Evolutionary conservation across 2,797 vertebrate species (phyloP).

Genomic region (Danio choprae): DNA sequence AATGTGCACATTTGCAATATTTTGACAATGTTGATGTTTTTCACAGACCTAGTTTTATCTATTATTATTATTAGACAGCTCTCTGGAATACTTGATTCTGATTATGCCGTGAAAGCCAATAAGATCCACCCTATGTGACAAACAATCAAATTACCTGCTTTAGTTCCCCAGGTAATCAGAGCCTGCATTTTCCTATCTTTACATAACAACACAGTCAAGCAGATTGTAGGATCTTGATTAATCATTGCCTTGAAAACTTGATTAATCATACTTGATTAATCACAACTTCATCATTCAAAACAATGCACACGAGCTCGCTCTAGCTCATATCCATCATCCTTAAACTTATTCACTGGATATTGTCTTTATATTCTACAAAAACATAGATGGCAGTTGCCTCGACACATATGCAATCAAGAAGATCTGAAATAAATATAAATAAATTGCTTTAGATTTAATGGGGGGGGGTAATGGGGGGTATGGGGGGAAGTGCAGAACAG

Average conservation of each 20-base stretch:
- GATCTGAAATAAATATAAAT: background rate
- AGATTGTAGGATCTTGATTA: conserved; percentile 34
- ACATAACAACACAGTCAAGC: conserved; percentile 18
- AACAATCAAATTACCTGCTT: conserved; percentile 34
- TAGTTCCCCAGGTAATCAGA: conserved; percentile 26
- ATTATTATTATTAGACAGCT: too few relatives aligned
- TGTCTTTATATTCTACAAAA: conserved; percentile 1
- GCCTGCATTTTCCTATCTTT: background rate
- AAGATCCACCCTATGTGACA: conserved; percentile 50
- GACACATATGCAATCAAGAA: background rate
- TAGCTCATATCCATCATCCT: background rate
- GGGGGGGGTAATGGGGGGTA: too few relatives aligned
- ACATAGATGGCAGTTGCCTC: background rate
- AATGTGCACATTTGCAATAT: too few relatives aligned
- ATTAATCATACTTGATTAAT: conserved; percentile 8
- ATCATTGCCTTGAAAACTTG: conserved; percentile 26
- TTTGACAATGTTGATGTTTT: too few relatives aligned
- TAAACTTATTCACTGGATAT: conserved; percentile 11
- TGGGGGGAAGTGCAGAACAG: background rate
- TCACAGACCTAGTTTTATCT: too few relatives aligned
- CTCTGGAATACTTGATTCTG: too few relatives aligned
- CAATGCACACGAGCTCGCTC: background rate
- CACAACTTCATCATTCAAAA: conserved; percentile 10
- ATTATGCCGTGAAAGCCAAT: conserved; percentile 55
- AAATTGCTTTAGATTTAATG: conserved; percentile 8